Conservation (phyloP, 2,797 vertebrate genomes). For the Enteromius treurensis region DNA sequence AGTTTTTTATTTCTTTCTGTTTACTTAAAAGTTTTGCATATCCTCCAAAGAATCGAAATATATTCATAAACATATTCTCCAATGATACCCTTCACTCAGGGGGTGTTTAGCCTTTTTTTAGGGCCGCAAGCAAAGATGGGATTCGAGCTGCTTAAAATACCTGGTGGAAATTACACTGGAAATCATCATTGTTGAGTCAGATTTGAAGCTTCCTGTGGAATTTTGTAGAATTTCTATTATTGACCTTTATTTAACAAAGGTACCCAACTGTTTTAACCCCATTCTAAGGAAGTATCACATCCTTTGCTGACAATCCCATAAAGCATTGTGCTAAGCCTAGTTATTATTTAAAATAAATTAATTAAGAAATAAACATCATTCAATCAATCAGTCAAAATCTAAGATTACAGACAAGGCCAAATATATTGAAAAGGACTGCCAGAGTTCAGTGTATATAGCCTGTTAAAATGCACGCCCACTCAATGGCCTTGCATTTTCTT, state of each 20-base stretch:
- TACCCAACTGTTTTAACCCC: neutral
- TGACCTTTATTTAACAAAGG: neutral
- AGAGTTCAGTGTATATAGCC: neutral
- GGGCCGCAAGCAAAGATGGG: neutral
- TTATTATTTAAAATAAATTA: too few species aligned
- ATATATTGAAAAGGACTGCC: too few species aligned
- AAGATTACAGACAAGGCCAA: too few species aligned
- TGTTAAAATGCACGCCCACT: conserved; percentile 20
- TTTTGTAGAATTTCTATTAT: neutral
- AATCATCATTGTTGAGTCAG: conserved; percentile 7
- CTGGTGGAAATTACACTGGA: neutral
- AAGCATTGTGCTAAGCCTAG: neutral
- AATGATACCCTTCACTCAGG: neutral
- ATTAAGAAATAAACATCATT: too few species aligned
- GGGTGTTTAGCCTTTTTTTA: neutral
- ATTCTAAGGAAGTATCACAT: neutral
- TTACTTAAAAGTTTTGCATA: neutral
- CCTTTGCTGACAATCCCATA: neutral
- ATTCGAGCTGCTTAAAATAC: neutral
- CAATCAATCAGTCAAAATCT: too few species aligned
- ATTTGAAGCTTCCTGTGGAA: neutral
- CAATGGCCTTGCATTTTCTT: conserved; percentile 17
- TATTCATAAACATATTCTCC: conserved; percentile 44
- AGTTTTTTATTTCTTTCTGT: conserved; percentile 54
- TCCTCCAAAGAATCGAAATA: conserved; percentile 18